phyloP scores from a whole-genome alignment of 2,797 vertebrate species.

The Chrysocyon brachyurus region DNA sequence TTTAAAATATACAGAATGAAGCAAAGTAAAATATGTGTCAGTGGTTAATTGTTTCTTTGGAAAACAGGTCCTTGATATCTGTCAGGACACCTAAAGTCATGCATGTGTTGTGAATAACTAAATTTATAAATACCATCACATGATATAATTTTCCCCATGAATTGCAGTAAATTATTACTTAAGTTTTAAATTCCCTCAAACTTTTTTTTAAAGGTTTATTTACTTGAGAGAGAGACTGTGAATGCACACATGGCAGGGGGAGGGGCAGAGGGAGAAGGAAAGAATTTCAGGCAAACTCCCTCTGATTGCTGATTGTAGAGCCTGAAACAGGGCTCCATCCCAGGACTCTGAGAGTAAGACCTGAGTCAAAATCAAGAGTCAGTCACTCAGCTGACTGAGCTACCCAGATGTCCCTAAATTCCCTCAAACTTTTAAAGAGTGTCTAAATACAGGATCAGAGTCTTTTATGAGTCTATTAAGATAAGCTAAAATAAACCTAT shows the following conservation, averaged over 20 bases:
- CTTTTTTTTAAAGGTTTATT: background rate
- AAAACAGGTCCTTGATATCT: background rate
- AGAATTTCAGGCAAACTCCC: background rate
- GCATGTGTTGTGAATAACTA: background rate
- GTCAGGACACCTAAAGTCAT: background rate
- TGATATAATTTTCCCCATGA: background rate
- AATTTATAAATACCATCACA: background rate
- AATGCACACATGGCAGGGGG: background rate
- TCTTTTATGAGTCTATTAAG: conserved; percentile 3
- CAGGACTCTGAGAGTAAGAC: background rate
- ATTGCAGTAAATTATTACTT: conserved; percentile 1
- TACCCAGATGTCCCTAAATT: background rate
- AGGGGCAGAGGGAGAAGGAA: background rate
- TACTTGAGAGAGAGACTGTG: background rate
- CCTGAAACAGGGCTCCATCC: background rate
- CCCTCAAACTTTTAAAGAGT: conserved; percentile 21
- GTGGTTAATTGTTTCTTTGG: background rate
- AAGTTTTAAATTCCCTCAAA: conserved; percentile 1
- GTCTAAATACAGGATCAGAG: background rate
- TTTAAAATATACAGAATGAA: conserved; percentile 46
- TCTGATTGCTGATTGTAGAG: background rate
- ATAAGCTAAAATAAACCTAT: background rate
- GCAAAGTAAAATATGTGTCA: background rate
- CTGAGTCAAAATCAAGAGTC: background rate
- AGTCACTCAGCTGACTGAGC: background rate